Evolutionary conservation across 2,888 invertebrate species (phyloP), one percentile per base, ranked within the genome.

Genomic region (Apodemia zela): DNA sequence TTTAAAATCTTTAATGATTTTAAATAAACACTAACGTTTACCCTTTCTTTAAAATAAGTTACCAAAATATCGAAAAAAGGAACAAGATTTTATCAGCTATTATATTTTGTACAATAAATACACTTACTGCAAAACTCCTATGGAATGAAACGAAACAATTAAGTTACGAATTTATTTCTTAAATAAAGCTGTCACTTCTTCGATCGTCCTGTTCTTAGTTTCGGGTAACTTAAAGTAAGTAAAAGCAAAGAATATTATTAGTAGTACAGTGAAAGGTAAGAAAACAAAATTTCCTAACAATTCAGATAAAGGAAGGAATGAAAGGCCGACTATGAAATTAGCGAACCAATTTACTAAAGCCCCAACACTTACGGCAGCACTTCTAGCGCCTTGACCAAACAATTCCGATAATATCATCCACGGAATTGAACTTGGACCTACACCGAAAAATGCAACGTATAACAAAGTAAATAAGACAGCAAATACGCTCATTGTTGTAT

Each of bases 331-430:
- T n/a, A 92, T 74, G 65, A 92, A 92, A 75, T 92, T 92, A 13
- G 92, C 91, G 59, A 91, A 83, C 92, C 92, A 92, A 74, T 92
- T 92, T 63, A 92, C 87, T 2, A 90, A 75, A 15, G 92, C 92
- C 3, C 92, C 92, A 0, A 92, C 83, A 65, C 92, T 92, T 13
- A 92, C 91, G 0, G 92, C 92, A 8, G 91, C 89, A 65, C 89
- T 88, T 60, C 92, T 77, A 1, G 92, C 84, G 3, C 91, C 90
- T 71, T 92, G 92, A 0, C 89, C 88, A 72, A 92, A 92, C 72
- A 92, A 67, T 72, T 92, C 92, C 0, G 92, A 91, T 66, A 92
- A 69, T 45, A 92, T 89, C 89, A 92, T 92, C 92, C 92, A 92
- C 25, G 92, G 92, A 51, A 92, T 92, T 0, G 92, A 92, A 65